phyloP scores from a whole-genome alignment of 2,888 invertebrate species.

The Branchellion lobata region DNA sequence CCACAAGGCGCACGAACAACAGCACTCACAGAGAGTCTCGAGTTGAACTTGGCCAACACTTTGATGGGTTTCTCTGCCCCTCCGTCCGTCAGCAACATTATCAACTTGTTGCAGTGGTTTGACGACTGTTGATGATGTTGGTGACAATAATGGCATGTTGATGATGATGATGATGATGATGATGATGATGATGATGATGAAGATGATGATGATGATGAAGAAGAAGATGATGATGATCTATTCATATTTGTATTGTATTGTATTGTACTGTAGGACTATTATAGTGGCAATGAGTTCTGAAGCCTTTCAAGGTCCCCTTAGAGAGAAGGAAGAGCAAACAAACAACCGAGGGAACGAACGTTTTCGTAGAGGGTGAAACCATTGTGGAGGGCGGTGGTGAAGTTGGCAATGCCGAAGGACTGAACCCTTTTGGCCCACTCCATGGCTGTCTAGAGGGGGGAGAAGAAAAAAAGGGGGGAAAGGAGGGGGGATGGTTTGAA shows the following conservation, averaged over 20 bases:
- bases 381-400: constrained; percentile 62
- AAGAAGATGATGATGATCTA: too few relatives aligned
- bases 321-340: too few relatives aligned
- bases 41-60: constrained; percentile 62
- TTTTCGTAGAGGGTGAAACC: constrained; percentile 63
- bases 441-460: constrained; percentile 5
- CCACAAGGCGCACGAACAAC: background rate
- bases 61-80: constrained; percentile 65
- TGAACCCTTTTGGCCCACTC: background rate
- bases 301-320: too few relatives aligned
- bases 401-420: constrained; percentile 61
- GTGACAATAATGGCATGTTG: too few relatives aligned
- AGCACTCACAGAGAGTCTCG: constrained; percentile 45
- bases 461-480: too few relatives aligned
- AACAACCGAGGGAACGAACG: constrained; percentile 54
- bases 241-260: background rate
- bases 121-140: too few relatives aligned
- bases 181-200: too few relatives aligned
- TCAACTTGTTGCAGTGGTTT: constrained; percentile 65
- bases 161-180: too few relatives aligned
- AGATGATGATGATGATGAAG: too few relatives aligned
- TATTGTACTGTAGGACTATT: too few relatives aligned
- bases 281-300: too few relatives aligned
- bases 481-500: too few relatives aligned
- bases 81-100: constrained; percentile 67